Base-by-base conservation (phyloP, 2,888 invertebrate species). In the Drosophila mulleri region DNA sequence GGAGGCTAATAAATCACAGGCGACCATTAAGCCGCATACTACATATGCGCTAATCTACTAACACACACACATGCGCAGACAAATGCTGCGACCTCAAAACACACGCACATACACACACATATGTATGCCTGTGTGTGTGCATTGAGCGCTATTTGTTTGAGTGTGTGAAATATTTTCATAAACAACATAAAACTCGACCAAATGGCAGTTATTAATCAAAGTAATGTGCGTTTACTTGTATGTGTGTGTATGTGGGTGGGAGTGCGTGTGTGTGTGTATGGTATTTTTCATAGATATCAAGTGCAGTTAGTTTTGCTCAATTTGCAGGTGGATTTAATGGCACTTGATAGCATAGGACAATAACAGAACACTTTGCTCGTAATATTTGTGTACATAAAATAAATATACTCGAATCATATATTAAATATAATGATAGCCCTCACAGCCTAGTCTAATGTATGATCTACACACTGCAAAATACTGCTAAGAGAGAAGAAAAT, bases 191-290 rank as follows among this genome's bases (percentile, higher is more conserved):
- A 86, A 86, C 88, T 86, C 86, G 78, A 72, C 82, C 86, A 83
- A 87, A 87, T 87, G 89, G 87, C 89, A 77, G 88, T 82, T 87
- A 87, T 87, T 87, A 89, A 87, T 87, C 87, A 87, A 88, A 90
- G 83, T 89, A 88, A 90, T 90, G 83, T 81, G 76, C 71, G 80
- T 63, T 81, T 70, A 72, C 74, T 67, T 57, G 29, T 67, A 18
- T 64, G 18, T 64, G 12, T 67, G 44, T 14, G 35, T 29, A 5
- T 48, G 39, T 18, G 53, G 52, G 66, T 61, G 54, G 50, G 18
- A 60, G 39, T 29, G 53, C 53, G 57, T 59, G 48, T 56, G 23
- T 60, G 53, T 61, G 60, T 52, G 37, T 58, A 48, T 57, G 67
- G 70, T 57, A 80, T 80, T 80, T 84, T 77, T 88, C 78, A 78